Conservation (phyloP, 1,140 invertebrate species). For the Dendroctonus ponderosae region DNA sequence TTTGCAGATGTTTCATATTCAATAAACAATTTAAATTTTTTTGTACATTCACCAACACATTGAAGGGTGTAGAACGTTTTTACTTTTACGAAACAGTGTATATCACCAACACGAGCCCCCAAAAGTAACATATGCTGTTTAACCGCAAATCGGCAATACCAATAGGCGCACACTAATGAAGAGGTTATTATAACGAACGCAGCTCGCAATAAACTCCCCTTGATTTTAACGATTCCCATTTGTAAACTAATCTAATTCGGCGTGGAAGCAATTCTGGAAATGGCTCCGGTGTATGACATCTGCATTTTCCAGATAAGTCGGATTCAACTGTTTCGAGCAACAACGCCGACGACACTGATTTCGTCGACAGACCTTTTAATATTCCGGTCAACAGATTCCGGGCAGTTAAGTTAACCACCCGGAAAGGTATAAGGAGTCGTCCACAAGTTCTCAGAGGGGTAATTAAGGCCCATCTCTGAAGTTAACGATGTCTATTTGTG, state of each 20-base stretch:
- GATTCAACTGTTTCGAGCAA: too few species aligned
- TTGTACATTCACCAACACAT: too few species aligned
- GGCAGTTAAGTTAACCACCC: slow-evolving; percentile 28
- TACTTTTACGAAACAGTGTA: too few species aligned
- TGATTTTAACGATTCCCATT: slow-evolving; percentile 19
- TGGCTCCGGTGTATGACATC: slow-evolving; percentile 9
- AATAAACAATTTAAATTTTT: too few species aligned
- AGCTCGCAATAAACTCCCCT: slow-evolving; percentile 17
- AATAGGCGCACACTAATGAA: slow-evolving; percentile 15
- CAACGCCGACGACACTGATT: slow-evolving; percentile 1
- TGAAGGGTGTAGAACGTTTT: too few species aligned
- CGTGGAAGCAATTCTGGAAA: slow-evolving; percentile 6
- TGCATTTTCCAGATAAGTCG: background rate
- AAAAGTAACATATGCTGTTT: slow-evolving; percentile 19
- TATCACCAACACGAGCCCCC: background rate
- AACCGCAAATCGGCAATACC: slow-evolving; percentile 20
- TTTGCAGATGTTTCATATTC: too few species aligned
- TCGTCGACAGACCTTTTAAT: slow-evolving; percentile 9
- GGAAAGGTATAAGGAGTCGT: slow-evolving; percentile 32
- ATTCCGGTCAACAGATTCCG: slow-evolving; percentile 30
- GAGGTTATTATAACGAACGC: slow-evolving; percentile 26
- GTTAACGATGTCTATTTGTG: slow-evolving; percentile 29
- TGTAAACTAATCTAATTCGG: slow-evolving; percentile 21
- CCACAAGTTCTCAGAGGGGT: slow-evolving; percentile 18
- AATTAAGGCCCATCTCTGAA: slow-evolving; percentile 30